These are phyloP conservation scores for Lepidocyrtoides sp. DNA, from an alignment of 2,888 invertebrate genomes.

Conservation along the genomic window DNA sequence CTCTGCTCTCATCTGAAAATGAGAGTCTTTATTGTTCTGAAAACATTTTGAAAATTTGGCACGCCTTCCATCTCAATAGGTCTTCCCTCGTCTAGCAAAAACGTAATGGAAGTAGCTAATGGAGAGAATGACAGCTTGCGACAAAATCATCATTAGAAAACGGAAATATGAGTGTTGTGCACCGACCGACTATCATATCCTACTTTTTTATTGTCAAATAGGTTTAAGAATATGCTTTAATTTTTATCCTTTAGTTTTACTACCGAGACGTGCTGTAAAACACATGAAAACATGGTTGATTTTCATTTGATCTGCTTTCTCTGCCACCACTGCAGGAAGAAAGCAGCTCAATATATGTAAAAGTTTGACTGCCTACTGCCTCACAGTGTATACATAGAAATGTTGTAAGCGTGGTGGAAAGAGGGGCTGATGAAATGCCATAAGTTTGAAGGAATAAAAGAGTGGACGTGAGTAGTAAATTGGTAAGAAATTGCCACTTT, in stretches of 20 bases:
- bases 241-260: constrained; percentile 5
- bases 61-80: not conserved
- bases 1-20: not conserved
- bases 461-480: not conserved
- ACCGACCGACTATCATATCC: too few species aligned
- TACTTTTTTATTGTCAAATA: not conserved
- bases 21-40: not conserved
- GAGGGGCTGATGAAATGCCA: not conserved
- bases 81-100: not conserved
- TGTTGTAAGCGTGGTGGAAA: not conserved
- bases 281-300: not conserved
- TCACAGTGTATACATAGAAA: not conserved
- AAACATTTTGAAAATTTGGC: not conserved
- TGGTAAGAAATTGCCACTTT: constrained; percentile 36
- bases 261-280: constrained; percentile 18
- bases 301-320: not conserved
- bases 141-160: not conserved
- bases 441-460: not conserved
- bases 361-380: too few species aligned
- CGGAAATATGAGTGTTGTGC: not conserved
- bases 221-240: not conserved
- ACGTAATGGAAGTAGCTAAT: not conserved
- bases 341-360: too few species aligned
- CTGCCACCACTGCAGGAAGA: not conserved
- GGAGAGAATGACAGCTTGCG: not conserved